Base-by-base conservation (phyloP, 2,797 vertebrate genomes). In the Mionectes olivaceus region DNA sequence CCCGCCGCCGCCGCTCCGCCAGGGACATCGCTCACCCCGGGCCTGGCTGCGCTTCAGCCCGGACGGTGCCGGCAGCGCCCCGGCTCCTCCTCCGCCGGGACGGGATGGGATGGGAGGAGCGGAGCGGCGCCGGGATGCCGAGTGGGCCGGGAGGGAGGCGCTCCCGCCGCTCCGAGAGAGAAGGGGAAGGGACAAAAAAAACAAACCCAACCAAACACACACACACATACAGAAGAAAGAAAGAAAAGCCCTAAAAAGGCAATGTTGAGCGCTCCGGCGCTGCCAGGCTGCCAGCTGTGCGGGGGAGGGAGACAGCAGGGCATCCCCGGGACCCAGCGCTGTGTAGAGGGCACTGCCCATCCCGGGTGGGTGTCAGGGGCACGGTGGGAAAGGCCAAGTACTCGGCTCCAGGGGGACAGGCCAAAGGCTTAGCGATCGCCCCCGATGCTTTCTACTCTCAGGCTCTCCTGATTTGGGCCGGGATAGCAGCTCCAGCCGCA, bases 241-340 rank as follows among this genome's bases (percentile, higher is more conserved):
- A 24, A 74, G 63, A 85, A 67, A 83, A 35, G 84, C 69, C 96
- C 93, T 94, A 96, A 96, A 96, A 96, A 96, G 96, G 96, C 90
- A 76, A 95, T 68, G 93, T 30, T 19, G 81, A 71, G 60, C 39
- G 32, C 61, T 77, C 10, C 18, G 41, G 65, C 46, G 11, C 59
- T 88, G 88, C 55, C 59, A 13, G 57, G 15, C 59, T 84, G 69
- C 39, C 44, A 19, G 68, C 23, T 12, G 44, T 9, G 56, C 16
- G 8, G 47, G 63, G 23, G 7, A 23, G 22, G 46, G 46, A 23
- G 46, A 17, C 22, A 19, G 17, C n/a, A 64, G 46, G 73, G 59
- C 73, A 71, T 65, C 59, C 52, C 79, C 22, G 46, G 39, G 43
- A 57, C 39, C 44, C 63, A 19, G 63, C 43, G 63, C 43, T 27